phyloP scores from a whole-genome alignment of 1,140 invertebrate genomes.

The Gonioctena quinquepunctata region DNA sequence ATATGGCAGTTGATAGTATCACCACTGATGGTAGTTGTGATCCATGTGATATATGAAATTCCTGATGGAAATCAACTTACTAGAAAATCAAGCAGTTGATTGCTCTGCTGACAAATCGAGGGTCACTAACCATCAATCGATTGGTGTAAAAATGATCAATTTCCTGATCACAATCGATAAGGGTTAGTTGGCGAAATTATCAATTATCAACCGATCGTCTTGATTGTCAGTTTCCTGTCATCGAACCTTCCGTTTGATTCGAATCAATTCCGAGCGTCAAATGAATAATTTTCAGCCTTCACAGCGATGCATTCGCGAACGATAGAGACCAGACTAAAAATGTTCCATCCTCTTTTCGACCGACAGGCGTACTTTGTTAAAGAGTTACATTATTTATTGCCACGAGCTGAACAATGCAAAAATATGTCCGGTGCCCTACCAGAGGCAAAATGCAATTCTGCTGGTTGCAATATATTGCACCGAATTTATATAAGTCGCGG shows the following conservation, averaged over 20 bases:
- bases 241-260: not conserved
- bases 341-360: constrained; percentile 4
- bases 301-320: not conserved
- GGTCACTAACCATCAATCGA: no score
- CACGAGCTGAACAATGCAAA: constrained; percentile 46
- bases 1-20: no score
- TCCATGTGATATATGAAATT: no score
- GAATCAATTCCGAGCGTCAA: constrained; percentile 1
- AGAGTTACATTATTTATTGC: constrained; percentile 48
- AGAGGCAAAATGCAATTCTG: constrained; percentile 44
- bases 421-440: constrained; percentile 46
- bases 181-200: no score
- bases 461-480: constrained; percentile 41
- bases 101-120: no score
- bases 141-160: no score
- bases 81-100: no score
- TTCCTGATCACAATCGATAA: no score
- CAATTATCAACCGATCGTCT: no score
- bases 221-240: not conserved
- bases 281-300: not conserved
- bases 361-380: constrained; percentile 42
- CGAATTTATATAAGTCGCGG: constrained; percentile 42
- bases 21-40: no score
- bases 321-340: not conserved
- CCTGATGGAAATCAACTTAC: no score